A percentile compares a stretch with the other conserved stretches of the same genome.
These are phyloP conservation scores for Paramormyrops kingsleyae DNA, from an alignment of 2,113 vertebrate species.

Conservation along the genomic window DNA sequence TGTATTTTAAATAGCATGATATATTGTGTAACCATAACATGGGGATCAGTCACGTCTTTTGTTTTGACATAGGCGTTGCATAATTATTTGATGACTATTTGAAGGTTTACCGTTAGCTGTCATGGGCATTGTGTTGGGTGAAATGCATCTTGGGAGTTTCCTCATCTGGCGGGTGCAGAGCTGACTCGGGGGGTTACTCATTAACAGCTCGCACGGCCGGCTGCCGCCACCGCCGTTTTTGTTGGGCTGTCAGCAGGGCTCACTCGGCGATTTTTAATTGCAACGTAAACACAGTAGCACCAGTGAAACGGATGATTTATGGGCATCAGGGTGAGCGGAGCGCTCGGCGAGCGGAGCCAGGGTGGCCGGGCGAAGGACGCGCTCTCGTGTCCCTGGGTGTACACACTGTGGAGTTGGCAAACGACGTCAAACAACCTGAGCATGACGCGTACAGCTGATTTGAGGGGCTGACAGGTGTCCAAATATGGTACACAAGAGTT, in stretches of 20 bases:
- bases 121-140: slow-evolving; percentile 26
- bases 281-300: slow-evolving; percentile 77
- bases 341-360: background rate
- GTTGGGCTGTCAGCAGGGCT: slow-evolving; percentile 59
- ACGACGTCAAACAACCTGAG: background rate
- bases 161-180: background rate
- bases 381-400: background rate
- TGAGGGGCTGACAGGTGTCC: background rate
- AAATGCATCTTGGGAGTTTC: slow-evolving; percentile 25
- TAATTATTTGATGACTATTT: background rate
- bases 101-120: background rate
- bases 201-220: slow-evolving; percentile 60
- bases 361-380: too few species aligned
- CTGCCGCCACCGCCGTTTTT: slow-evolving; percentile 37
- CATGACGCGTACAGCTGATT: background rate
- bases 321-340: slow-evolving; percentile 63
- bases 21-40: background rate
- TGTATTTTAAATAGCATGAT: background rate
- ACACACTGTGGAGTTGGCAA: background rate
- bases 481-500: background rate
- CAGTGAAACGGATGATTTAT: slow-evolving; percentile 78
- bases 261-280: slow-evolving; percentile 85
- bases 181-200: slow-evolving; percentile 58
- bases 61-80: background rate
- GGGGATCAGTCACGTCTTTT: background rate